Evolutionary conservation across 2,888 invertebrate genomes (phyloP), one percentile per base, ranked within the genome.

Genomic region (Eugnorisma glareosa): DNA sequence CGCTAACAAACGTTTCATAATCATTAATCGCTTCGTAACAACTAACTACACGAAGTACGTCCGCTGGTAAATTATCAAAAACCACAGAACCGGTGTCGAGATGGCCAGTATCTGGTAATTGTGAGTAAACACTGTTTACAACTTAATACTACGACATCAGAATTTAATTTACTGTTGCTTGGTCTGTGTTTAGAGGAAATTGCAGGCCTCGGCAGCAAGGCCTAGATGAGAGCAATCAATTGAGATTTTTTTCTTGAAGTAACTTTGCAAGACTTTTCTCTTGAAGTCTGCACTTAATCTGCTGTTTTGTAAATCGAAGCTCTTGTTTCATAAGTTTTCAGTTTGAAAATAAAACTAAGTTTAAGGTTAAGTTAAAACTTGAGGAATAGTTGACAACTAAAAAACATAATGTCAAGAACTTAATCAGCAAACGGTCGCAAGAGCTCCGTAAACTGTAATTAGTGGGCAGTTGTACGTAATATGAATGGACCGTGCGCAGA

Each of bases 391-490:
- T 81, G 74, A 61, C 21, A 84, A 92, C 86, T 89, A 15, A 64
- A 63, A 94, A 93, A 93, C 92, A 93, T 84, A 79, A 88, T 92
- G 93, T 93, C 92, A 93, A 94, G 93, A 93, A 93, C 93, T 94
- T 95, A 95, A 96, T 95, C 95, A 94, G 92, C 74, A 81, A 83
- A 82, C 89, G 90, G 93, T 93, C 94, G 90, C 86, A 85, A 87
- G 89, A 87, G 90, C 83, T 82, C 82, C 88, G 90, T 85, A 91
- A 90, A 88, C 91, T 94, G 93, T 94, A 96, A 96, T 96, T 96
- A 96, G 90, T 89, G 88, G 92, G 89, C 93, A 93, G 94, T 95
- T 94, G 94, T 91, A 77, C 93, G 93, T 92, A 95, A 94, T 95
- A 94, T 95, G 96, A 96, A 95, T 94, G 95, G 93, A 90, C 89